phyloP scores from a whole-genome alignment of 2,797 vertebrate genomes.

The Halcyon badia region DNA sequence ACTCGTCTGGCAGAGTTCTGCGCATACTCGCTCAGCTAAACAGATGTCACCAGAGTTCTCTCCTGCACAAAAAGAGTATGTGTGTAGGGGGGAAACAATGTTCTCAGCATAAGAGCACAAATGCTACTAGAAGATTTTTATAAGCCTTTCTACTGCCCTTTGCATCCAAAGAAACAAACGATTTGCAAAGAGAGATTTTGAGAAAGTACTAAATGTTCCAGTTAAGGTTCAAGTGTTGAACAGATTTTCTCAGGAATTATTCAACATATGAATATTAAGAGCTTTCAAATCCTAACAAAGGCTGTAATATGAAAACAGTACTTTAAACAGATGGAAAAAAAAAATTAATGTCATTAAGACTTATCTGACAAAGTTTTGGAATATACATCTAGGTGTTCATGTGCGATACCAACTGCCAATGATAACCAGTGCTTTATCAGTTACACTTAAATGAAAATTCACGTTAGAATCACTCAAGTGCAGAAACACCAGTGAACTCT shows the following conservation, averaged over 20 bases:
- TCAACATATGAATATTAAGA: constrained; percentile 75
- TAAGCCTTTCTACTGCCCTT: constrained; percentile 60
- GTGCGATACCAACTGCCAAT: constrained; percentile 26
- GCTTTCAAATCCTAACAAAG: constrained; percentile 67
- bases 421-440: not conserved
- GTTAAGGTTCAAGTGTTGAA: constrained; percentile 69
- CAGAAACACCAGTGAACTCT: constrained; percentile 4
- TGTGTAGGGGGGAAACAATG: not conserved
- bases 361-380: constrained; percentile 16
- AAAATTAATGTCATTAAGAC: constrained; percentile 10
- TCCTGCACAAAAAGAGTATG: constrained; percentile 17
- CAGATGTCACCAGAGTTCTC: constrained; percentile 53
- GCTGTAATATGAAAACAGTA: constrained; percentile 57
- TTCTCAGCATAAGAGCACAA: constrained; percentile 45
- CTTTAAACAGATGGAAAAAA: constrained; percentile 67
- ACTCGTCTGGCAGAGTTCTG: not conserved
- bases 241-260: constrained; percentile 75
- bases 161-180: constrained; percentile 60
- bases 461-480: not conserved
- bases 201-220: constrained; percentile 74
- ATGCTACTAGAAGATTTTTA: constrained; percentile 61
- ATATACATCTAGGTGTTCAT: constrained; percentile 52
- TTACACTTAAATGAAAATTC: not conserved
- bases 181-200: constrained; percentile 49
- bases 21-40: not conserved